Evolutionary conservation across 2,888 invertebrate genomes (phyloP).

Genomic region (Gortyna flavago): DNA sequence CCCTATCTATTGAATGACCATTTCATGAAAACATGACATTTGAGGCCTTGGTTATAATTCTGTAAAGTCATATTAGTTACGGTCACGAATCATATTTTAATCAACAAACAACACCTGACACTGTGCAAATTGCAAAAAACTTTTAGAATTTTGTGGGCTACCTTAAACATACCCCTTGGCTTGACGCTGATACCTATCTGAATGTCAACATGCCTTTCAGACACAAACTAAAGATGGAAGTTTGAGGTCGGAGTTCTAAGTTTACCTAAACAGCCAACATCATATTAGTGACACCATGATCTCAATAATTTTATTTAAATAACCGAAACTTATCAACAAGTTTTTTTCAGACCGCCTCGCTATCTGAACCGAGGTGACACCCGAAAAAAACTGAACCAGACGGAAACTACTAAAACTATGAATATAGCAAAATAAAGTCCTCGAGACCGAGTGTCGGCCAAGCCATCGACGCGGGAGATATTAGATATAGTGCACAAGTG

Average conservation of each 20-base stretch:
- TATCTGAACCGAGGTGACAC: constrained; percentile 73
- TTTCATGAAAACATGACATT: neutral
- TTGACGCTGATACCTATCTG: neutral
- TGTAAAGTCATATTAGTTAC: neutral
- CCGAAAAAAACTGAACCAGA: constrained; percentile 63
- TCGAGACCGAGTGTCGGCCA: no score
- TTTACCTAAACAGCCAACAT: neutral
- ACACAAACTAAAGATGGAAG: neutral
- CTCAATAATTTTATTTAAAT: constrained; percentile 49
- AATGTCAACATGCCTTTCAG: neutral
- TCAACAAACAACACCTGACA: no score
- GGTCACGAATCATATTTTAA: no score
- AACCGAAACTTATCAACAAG: constrained; percentile 25
- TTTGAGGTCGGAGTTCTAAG: neutral
- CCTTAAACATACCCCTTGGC: no score
- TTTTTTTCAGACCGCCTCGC: constrained; percentile 61
- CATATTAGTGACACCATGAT: constrained; percentile 40
- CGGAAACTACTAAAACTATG: constrained; percentile 68
- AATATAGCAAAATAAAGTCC: constrained; percentile 44
- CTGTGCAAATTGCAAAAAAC: neutral
- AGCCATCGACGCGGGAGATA: no score
- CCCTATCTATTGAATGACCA: neutral
- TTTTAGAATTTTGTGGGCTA: neutral
- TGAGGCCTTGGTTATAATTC: neutral
- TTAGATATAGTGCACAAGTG: no score